Percentiles rank a stretch among this genome's conserved stretches.
Conservation (phyloP, 2,113 vertebrate species). For the Phyllostomus discolor region DNA sequence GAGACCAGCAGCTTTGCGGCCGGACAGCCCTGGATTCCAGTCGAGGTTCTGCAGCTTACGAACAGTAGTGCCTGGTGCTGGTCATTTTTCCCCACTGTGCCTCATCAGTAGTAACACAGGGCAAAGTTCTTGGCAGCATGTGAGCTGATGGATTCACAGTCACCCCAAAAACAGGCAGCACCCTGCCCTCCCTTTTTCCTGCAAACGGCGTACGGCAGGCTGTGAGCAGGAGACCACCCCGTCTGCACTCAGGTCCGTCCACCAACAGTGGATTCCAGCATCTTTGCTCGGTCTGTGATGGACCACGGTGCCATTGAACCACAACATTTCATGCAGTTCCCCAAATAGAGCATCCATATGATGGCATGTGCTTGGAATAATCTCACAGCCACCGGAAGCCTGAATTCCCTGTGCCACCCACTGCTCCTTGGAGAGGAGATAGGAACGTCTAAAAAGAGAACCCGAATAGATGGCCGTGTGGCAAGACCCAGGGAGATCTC, state of each 20-base stretch:
- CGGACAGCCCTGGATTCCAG: neutral
- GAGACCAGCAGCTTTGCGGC: neutral
- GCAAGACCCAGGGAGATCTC: neutral
- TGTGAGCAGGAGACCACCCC: neutral
- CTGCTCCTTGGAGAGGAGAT: constrained; percentile 48
- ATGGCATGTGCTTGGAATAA: neutral
- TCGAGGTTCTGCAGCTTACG: no score
- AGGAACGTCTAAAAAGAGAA: constrained; percentile 43
- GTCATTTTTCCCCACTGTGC: neutral
- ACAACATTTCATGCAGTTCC: neutral
- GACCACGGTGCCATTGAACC: neutral
- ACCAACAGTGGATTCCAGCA: neutral
- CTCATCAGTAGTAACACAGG: neutral
- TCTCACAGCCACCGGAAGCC: constrained; percentile 24
- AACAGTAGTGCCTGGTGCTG: neutral
- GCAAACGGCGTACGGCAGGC: neutral
- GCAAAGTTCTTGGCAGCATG: neutral
- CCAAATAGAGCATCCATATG: neutral
- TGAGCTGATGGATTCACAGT: neutral
- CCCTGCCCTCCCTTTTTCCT: neutral
- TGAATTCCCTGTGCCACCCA: neutral
- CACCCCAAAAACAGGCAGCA: neutral
- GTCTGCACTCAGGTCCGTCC: neutral
- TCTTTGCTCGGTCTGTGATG: neutral
- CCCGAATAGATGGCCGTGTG: neutral